Conservation (phyloP, 2,888 invertebrate species). For the Epinotia brunnichana region DNA sequence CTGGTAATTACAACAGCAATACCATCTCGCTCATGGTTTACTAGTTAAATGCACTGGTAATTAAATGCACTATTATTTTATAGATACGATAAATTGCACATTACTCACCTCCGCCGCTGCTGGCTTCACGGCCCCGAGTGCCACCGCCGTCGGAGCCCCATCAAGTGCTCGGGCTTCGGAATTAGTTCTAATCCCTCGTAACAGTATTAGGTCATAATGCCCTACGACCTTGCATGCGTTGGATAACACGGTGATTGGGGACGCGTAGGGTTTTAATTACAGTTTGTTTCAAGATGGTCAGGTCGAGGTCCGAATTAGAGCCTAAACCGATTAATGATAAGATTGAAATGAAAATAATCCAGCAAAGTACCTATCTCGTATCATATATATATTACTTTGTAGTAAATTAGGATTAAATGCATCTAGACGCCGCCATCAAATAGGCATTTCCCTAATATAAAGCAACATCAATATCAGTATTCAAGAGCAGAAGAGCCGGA, state of each 20-base stretch:
- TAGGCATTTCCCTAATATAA: no score
- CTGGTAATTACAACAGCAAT: neutral
- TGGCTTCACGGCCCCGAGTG: slow-evolving; percentile 57
- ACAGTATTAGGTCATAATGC: slow-evolving; percentile 72
- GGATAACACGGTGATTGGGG: slow-evolving; percentile 51
- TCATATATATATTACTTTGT: no score
- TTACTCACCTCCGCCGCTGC: slow-evolving; percentile 52
- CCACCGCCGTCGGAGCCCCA: slow-evolving; percentile 56
- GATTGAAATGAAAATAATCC: neutral
- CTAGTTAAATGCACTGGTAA: neutral
- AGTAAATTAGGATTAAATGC: no score
- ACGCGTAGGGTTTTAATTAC: slow-evolving; percentile 56
- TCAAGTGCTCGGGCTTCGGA: slow-evolving; percentile 77
- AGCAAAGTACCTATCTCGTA: neutral
- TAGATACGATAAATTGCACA: slow-evolving; percentile 43
- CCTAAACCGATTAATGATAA: neutral
- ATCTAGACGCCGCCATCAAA: no score
- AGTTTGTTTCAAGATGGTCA: slow-evolving; percentile 18
- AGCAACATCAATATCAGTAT: no score
- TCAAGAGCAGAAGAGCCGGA: no score
- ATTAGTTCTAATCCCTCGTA: slow-evolving; percentile 71
- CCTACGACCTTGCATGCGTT: slow-evolving; percentile 62
- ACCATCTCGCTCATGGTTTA: neutral
- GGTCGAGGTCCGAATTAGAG: slow-evolving; percentile 33
- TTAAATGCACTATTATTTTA: slow-evolving; percentile 18